These are phyloP conservation scores for Stichodactyla helianthus DNA, from an alignment of 64 coral and sea anemone genomes.

Conservation along the genomic window DNA sequence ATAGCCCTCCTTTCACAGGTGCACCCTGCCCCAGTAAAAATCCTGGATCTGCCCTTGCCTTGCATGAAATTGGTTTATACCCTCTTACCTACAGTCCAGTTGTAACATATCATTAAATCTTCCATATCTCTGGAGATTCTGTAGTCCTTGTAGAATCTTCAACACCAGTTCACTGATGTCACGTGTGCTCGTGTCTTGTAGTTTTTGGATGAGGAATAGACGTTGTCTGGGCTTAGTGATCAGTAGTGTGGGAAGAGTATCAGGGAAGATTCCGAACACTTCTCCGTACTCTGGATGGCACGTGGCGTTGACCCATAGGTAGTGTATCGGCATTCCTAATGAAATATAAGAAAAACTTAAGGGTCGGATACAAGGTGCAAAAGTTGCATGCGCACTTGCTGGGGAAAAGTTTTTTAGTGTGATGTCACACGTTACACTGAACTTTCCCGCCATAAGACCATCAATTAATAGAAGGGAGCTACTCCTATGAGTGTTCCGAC, in stretches of 20 bases:
- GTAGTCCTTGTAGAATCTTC: slow-evolving; percentile 31
- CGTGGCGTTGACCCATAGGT: slow-evolving; percentile 72
- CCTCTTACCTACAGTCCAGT: slow-evolving; percentile 13
- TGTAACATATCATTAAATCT: slow-evolving; percentile 69
- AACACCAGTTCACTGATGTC: slow-evolving; percentile 40
- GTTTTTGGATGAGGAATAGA: slow-evolving; percentile 46
- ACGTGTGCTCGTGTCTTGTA: slow-evolving; percentile 6
- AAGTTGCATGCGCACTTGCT: too few relatives aligned
- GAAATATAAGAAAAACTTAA: background rate
- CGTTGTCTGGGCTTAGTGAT: slow-evolving; percentile 70
- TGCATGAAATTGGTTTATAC: too few relatives aligned
- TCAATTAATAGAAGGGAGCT: too few relatives aligned
- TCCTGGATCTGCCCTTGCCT: too few relatives aligned
- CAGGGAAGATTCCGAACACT: slow-evolving; percentile 61
- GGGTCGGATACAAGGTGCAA: too few relatives aligned
- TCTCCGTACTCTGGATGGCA: slow-evolving; percentile 87
- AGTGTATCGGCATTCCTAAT: slow-evolving; percentile 42
- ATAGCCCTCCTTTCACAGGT: too few relatives aligned
- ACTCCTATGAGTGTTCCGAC: too few relatives aligned
- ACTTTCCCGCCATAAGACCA: too few relatives aligned
- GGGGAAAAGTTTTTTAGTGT: too few relatives aligned
- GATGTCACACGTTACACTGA: too few relatives aligned
- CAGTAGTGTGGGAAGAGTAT: slow-evolving; percentile 61
- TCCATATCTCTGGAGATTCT: slow-evolving; percentile 38
- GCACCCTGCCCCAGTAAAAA: too few relatives aligned